A percentile compares a stretch with the other conserved stretches of the same genome.
Conservation (phyloP, 37 sponge, comb jelly and placozoan species). For the Hormiphora californensis region DNA sequence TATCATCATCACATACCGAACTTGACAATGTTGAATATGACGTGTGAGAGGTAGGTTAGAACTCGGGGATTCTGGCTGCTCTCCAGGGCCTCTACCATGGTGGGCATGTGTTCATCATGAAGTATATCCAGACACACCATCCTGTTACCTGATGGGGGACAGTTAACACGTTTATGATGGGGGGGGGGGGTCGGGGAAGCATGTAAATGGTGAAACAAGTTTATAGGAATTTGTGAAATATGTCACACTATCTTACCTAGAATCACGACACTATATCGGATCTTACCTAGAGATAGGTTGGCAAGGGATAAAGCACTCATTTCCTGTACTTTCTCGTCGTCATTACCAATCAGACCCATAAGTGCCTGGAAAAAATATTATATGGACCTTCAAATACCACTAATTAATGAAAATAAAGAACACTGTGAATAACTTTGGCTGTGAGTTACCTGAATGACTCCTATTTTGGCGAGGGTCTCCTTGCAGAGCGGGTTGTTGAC, state of each 20-base stretch:
- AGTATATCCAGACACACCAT: conserved; percentile 28
- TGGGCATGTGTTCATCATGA: conserved; percentile 12
- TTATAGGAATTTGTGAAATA: no score
- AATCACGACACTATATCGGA: not conserved
- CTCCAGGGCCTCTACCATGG: not conserved
- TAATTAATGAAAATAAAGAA: not conserved
- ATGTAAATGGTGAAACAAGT: no score
- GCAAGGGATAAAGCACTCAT: not conserved
- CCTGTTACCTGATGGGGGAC: not conserved
- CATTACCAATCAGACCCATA: conserved; percentile 10
- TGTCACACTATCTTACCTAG: no score
- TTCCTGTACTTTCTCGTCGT: not conserved
- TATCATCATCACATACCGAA: not conserved
- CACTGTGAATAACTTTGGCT: not conserved
- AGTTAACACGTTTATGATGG: no score
- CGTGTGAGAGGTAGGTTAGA: not conserved
- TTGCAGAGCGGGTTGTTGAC: not conserved
- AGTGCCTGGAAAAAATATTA: not conserved
- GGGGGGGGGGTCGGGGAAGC: no score
- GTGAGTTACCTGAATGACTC: not conserved
- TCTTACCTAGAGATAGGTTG: not conserved
- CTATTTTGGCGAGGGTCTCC: conserved; percentile 14
- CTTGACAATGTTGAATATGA: conserved; percentile 44
- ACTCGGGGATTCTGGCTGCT: not conserved
- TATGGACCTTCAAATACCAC: not conserved